Base-by-base conservation (phyloP, 2,888 invertebrate species). In the Stenurella melanura region DNA sequence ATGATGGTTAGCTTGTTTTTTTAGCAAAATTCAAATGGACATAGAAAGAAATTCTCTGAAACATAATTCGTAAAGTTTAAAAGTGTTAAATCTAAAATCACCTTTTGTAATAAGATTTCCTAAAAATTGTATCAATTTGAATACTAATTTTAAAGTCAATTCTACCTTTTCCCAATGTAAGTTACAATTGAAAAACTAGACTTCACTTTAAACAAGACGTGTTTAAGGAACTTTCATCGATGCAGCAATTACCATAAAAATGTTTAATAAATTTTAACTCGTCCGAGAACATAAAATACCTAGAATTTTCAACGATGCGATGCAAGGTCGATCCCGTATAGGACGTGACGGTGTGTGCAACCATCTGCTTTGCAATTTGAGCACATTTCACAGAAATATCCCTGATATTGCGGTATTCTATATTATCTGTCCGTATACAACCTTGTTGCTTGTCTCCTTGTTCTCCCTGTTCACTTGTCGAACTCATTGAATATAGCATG, bases 291-390 rank as follows among this genome's bases (percentile, higher is more conserved):
- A 34, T 34, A 63, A 63, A 63, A 63, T 63, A 63, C 10, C 17
- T 30, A 1, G 63, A 63, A 34, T 30, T 63, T 21, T 30, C 63
- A n/a, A 17, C 17, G 34, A 15, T 30, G 63, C 17, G 34, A 15
- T 30, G 63, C 34, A 34, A 34, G 63, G 63, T 34, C 34, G 63
- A 63, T 30, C n/a, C 26, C 63, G n/a, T 63, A n/a, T n/a, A 63
- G 63, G 26, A 63, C 34, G 63, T 63, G 63, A 63, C 63, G 26
- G 63, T 63, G 63, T 34, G 63, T 63, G 63, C 63, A 63, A 63
- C 34, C 63, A 30, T 63, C 63, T 63, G 63, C 30, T 58, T 61
- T 63, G 72, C 72, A 72, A 72, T 54, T 72, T 19, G 30, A 63
- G 63, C 72, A 54, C 72, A 72, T 50, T 72, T 54, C 54, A 38